Evolutionary conservation across 2,888 invertebrate genomes (phyloP).

Genomic region (Drosophila dives): DNA sequence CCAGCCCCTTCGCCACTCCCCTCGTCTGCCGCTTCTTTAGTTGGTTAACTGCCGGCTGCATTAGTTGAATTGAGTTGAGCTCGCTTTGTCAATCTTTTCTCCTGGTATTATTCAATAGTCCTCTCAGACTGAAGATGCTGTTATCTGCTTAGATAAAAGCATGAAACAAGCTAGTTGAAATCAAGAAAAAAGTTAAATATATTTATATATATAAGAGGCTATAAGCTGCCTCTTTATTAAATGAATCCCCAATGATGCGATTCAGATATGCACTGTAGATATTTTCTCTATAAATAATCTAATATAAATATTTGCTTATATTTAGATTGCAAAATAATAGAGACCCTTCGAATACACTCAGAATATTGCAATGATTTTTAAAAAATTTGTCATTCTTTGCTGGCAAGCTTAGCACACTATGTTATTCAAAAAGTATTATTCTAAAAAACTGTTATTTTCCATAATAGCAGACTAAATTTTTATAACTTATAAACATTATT

Average conservation of each 20-base stretch:
- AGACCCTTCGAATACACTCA: background rate
- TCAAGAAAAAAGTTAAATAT: background rate
- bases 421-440: background rate
- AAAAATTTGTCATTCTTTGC: too few species aligned
- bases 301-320: background rate
- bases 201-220: background rate
- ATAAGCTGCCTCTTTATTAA: background rate
- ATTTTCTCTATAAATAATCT: background rate
- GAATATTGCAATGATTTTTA: background rate
- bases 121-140: conserved; percentile 14
- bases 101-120: conserved; percentile 7
- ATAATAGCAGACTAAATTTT: background rate
- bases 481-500: background rate
- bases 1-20: background rate
- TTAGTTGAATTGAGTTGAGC: conserved; percentile 10
- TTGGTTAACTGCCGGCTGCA: conserved; percentile 14
- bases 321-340: background rate
- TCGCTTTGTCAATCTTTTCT: conserved; percentile 24
- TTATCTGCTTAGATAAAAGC: background rate
- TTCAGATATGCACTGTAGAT: background rate
- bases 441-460: background rate
- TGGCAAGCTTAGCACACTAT: too few species aligned
- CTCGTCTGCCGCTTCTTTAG: too few species aligned
- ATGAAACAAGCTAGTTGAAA: background rate
- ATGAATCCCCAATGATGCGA: background rate